Conservation (phyloP, 37 sponge, comb jelly and placozoan genomes). For the Eunapius fragilis region DNA sequence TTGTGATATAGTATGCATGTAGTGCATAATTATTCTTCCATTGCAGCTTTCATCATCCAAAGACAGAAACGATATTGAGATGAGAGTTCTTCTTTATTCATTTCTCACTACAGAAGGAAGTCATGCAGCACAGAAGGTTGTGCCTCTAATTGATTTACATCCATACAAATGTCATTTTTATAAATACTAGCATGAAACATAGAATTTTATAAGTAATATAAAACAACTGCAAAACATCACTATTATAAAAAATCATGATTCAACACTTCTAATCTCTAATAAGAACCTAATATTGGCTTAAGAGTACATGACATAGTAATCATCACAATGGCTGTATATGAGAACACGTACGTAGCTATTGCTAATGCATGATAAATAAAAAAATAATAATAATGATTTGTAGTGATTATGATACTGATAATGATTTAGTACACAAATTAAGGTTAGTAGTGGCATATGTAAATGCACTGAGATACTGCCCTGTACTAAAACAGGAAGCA, state of each 20-base stretch:
- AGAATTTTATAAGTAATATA: background rate
- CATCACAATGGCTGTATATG: background rate
- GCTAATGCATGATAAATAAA: background rate
- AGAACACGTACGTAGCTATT: background rate
- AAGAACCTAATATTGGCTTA: background rate
- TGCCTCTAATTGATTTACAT: background rate
- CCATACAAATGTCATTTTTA: background rate
- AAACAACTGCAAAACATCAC: background rate
- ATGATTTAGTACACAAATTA: background rate
- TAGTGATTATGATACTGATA: background rate
- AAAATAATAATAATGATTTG: background rate
- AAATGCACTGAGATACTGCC: background rate
- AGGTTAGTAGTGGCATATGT: conserved; percentile 2
- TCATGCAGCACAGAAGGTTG: conserved; percentile 42
- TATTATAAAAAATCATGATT: background rate
- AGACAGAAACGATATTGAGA: conserved; percentile 11
- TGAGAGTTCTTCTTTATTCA: conserved; percentile 45
- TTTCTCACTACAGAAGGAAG: conserved; percentile 44
- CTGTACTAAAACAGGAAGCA: background rate
- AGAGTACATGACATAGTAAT: background rate
- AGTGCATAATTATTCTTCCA: background rate
- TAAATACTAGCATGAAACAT: background rate
- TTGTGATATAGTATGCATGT: background rate
- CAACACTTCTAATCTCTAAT: background rate
- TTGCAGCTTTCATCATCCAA: background rate